Base-by-base conservation (phyloP, 1,140 invertebrate genomes). In the Musca vetustissima region DNA sequence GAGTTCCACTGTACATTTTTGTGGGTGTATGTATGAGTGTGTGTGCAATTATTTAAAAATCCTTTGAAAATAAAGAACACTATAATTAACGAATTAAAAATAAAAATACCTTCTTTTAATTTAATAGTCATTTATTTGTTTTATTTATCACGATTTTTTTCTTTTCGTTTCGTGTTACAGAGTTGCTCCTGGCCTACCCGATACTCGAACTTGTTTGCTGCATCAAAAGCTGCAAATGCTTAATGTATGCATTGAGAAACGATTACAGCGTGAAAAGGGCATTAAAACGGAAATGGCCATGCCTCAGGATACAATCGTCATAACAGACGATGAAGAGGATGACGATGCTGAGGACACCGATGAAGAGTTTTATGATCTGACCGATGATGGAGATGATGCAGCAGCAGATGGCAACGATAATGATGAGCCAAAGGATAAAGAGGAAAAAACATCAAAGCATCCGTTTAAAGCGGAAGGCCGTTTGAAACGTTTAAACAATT, bases 141-240 rank as follows among this genome's bases (percentile, higher is more conserved):
- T n/a, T n/a, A n/a, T n/a, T 43, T 43, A 11, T 43, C 36, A 28
- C n/a, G n/a, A n/a, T n/a, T n/a, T n/a, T n/a, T n/a, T n/a, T 32
- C 28, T 9, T 9, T 43, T 28, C 28, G 28, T 28, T 28, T 43
- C 36, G 1, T 13, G 6, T 43, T 13, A n/a, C 11, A 66, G 64
- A 75, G 83, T 95, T 68, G 85, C 90, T 14, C 81, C 87, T 67
- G 92, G 93, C 2, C 86, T 89, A 72, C 95, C 95, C 1, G 92
- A 97, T 82, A 88, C 92, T 36, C 89, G 92, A 65, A 92, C 91
- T 8, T 96, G 95, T 82, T 85, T 98, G n/a, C 84, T 99, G 0
- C 92, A 98, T 85, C 96, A 98, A 84, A 99, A 98, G 79, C 85
- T 98, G 19, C 89, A 98, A 88, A 94, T 99, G 90, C 84, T 99